A percentile compares a stretch with the other conserved stretches of the same genome.
These are phyloP conservation scores for Allygus modestus DNA, from an alignment of 2,888 invertebrate genomes.

Conservation along the genomic window DNA sequence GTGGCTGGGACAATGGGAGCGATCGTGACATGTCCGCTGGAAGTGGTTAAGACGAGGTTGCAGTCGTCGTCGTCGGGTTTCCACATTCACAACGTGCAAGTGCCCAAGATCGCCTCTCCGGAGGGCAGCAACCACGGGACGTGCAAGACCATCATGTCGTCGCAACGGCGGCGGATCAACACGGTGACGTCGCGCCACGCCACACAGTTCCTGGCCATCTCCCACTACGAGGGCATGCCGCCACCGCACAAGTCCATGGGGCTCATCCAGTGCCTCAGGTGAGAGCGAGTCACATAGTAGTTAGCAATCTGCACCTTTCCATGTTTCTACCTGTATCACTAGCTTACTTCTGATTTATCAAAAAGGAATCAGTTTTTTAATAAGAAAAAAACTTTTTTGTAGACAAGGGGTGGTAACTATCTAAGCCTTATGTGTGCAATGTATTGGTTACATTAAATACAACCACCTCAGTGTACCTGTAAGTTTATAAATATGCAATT, in stretches of 20 bases:
- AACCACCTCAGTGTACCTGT: no score
- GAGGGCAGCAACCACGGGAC: slow-evolving; percentile 75
- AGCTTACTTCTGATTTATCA: no score
- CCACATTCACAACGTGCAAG: slow-evolving; percentile 73
- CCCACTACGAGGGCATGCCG: slow-evolving; percentile 79
- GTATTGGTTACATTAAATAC: no score
- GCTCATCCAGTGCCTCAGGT: slow-evolving; percentile 90
- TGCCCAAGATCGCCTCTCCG: slow-evolving; percentile 74
- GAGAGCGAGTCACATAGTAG: slow-evolving; percentile 70
- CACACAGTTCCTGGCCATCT: slow-evolving; percentile 85
- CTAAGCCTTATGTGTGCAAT: no score
- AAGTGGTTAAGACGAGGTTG: slow-evolving; percentile 97
- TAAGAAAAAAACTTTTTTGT: no score
- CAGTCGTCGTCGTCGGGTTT: slow-evolving; percentile 92
- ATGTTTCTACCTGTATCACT: no score
- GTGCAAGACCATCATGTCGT: slow-evolving; percentile 77
- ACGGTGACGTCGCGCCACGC: slow-evolving; percentile 83
- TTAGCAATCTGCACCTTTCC: not conserved
- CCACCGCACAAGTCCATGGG: slow-evolving; percentile 79
- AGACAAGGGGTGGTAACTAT: no score
- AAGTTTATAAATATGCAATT: no score
- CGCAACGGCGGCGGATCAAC: slow-evolving; percentile 85
- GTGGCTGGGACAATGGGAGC: slow-evolving; percentile 98
- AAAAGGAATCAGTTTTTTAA: no score
- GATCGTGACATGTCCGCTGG: slow-evolving; percentile 97